These are phyloP conservation scores for Garrulus glandarius DNA, from an alignment of 2,797 vertebrate genomes.

Conservation along the genomic window DNA sequence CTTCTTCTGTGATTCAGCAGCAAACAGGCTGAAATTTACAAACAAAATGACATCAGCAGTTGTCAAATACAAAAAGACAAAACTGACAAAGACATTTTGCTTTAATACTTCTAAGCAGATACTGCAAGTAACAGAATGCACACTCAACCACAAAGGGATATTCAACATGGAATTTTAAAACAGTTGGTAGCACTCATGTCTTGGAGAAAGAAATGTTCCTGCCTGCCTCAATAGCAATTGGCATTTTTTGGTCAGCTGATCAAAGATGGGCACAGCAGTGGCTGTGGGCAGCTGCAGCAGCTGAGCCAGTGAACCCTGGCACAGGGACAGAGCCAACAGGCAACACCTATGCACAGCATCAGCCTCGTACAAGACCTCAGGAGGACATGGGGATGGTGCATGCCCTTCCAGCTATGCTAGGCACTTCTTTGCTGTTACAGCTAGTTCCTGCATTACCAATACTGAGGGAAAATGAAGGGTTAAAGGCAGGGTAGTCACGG, in stretches of 20 bases:
- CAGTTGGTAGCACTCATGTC: neutral
- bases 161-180: neutral
- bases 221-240: neutral
- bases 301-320: neutral
- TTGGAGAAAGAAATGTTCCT: neutral
- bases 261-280: neutral
- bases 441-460: neutral
- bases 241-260: neutral
- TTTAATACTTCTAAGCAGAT: neutral
- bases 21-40: neutral
- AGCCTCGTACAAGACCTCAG: neutral
- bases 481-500: neutral
- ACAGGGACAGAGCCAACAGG: neutral
- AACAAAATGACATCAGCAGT: neutral
- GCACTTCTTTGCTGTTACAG: neutral
- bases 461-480: neutral
- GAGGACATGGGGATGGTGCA: neutral
- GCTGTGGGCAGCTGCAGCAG: neutral
- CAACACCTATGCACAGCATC: neutral
- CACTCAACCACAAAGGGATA: neutral
- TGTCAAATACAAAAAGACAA: conserved; percentile 3
- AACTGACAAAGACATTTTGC: neutral
- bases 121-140: neutral
- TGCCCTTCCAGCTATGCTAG: neutral
- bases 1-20: neutral